phyloP scores from a whole-genome alignment of 2,888 invertebrate species.

The Tridacna gigas region DNA sequence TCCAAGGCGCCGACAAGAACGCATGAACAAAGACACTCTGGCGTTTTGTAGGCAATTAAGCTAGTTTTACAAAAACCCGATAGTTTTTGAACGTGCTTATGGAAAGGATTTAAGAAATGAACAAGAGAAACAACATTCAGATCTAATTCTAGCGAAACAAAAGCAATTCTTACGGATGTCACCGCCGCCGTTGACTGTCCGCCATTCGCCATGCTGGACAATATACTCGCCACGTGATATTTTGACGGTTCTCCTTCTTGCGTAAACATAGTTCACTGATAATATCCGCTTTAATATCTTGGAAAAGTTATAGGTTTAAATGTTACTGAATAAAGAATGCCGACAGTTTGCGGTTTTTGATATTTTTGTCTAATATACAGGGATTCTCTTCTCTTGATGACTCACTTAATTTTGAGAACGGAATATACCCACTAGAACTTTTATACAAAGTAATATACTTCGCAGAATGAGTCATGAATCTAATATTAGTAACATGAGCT shows the following conservation, averaged over 20 bases:
- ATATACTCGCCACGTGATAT: constrained; percentile 83
- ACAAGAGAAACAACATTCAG: not conserved
- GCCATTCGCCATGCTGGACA: constrained; percentile 83
- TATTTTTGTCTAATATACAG: constrained; percentile 9
- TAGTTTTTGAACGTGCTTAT: not conserved
- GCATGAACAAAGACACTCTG: constrained; percentile 5
- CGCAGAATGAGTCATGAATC: constrained; percentile 53
- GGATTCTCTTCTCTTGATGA: constrained; percentile 52
- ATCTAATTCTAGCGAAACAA: constrained; percentile 19
- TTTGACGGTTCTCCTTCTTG: constrained; percentile 77
- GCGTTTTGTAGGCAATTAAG: not conserved
- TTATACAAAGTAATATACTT: constrained; percentile 61
- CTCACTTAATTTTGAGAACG: constrained; percentile 56
- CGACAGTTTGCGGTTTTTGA: constrained; percentile 4
- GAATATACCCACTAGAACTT: constrained; percentile 63
- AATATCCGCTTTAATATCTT: constrained; percentile 31
- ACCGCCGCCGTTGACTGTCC: constrained; percentile 66
- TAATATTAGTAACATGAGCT: constrained; percentile 62
- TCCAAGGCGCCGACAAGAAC: not conserved
- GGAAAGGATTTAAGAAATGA: not conserved
- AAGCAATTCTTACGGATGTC: constrained; percentile 66
- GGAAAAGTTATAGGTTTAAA: not conserved
- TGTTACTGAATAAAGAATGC: not conserved
- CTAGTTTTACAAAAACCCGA: not conserved
- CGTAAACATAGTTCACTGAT: constrained; percentile 53